Evolutionary conservation across 2,888 invertebrate genomes (phyloP).

Genomic region (Cancer borealis): DNA sequence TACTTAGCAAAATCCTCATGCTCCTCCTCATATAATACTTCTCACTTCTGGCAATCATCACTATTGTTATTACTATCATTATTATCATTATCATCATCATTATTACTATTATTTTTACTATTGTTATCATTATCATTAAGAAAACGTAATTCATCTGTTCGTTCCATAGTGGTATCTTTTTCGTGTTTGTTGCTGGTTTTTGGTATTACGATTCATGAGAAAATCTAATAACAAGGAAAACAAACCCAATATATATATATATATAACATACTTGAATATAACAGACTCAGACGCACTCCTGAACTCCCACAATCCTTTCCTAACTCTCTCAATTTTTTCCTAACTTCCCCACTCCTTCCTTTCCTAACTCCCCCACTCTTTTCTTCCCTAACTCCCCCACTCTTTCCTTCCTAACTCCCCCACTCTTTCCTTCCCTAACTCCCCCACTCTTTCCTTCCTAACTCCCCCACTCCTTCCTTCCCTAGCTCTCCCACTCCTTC

Average conservation of each 20-base stretch:
- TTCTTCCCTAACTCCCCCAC: neutral
- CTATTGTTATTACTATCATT: neutral
- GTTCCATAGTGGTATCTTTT: neutral
- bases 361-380: neutral
- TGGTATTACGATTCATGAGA: neutral
- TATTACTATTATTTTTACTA: neutral
- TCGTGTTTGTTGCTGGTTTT: neutral
- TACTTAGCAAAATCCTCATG: neutral
- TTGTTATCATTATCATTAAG: neutral
- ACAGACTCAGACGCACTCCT: too few relatives aligned
- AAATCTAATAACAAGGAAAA: neutral
- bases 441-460: neutral
- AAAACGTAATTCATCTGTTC: neutral
- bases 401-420: neutral
- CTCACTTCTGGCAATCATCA: constrained; percentile 3
- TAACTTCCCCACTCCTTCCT: neutral
- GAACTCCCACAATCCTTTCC: neutral
- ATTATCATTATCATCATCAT: neutral
- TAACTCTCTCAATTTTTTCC: too few relatives aligned
- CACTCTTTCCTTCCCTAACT: neutral
- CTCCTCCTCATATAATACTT: neutral
- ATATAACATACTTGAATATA: too few relatives aligned
- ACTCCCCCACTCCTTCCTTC: neutral
- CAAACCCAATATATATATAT: neutral
- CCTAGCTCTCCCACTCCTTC: neutral